Evolutionary conservation across 1,140 invertebrate species (phyloP).

Genomic region (Colletes latitarsis): DNA sequence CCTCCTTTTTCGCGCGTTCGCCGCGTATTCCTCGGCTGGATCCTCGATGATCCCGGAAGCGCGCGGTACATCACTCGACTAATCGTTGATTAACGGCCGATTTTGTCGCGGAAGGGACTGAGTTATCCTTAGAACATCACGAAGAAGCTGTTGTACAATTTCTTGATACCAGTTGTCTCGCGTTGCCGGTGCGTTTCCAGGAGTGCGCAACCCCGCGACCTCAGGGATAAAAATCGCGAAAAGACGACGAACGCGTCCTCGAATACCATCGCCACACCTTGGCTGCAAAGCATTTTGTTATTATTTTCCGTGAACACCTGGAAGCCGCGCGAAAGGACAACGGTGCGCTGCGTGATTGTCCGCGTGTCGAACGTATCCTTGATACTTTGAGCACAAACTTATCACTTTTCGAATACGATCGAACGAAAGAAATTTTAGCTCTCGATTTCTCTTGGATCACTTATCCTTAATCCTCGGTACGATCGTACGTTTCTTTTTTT

Average conservation of each 20-base stretch:
- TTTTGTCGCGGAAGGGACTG: slow-evolving; percentile 1
- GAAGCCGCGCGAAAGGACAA: neutral
- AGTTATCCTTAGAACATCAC: slow-evolving; percentile 88
- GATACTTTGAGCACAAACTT: neutral
- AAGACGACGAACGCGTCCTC: slow-evolving; percentile 80
- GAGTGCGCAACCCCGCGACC: slow-evolving; percentile 82
- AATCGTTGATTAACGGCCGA: slow-evolving; percentile 36
- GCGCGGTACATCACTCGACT: slow-evolving; percentile 60
- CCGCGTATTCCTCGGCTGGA: slow-evolving; percentile 28
- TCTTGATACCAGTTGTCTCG: slow-evolving; percentile 91
- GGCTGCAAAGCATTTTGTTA: slow-evolving; percentile 78
- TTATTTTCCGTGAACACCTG: slow-evolving; percentile 21
- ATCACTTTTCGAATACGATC: neutral
- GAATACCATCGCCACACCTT: slow-evolving; percentile 79
- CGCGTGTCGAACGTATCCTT: neutral
- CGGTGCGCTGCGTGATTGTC: neutral
- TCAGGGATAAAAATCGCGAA: slow-evolving; percentile 79
- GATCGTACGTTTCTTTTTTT: neutral
- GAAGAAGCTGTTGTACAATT: slow-evolving; percentile 92
- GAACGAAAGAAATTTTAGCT: neutral
- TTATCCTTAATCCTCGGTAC: neutral
- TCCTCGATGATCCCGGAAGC: slow-evolving; percentile 40
- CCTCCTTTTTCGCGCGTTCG: slow-evolving; percentile 19
- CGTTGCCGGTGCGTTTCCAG: slow-evolving; percentile 89
- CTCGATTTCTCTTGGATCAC: no score